phyloP scores from a whole-genome alignment of 2,797 vertebrate species.

The Chelonia mydas region DNA sequence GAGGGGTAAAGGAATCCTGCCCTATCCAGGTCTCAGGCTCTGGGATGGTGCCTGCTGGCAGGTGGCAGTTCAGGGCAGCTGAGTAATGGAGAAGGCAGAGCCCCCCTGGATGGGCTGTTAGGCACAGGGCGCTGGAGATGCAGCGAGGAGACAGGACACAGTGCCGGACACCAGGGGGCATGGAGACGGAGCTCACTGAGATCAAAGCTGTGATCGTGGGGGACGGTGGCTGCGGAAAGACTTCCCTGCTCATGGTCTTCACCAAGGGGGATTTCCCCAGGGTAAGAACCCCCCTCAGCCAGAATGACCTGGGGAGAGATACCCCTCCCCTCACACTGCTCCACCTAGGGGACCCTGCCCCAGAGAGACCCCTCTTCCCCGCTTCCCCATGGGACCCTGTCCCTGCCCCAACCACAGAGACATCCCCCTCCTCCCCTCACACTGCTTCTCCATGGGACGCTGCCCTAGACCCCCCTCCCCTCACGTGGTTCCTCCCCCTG shows the following conservation, averaged over 20 bases:
- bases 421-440: neutral
- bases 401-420: neutral
- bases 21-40: neutral
- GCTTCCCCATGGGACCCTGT: neutral
- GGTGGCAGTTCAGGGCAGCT: neutral
- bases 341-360: neutral
- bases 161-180: neutral
- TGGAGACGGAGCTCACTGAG: neutral
- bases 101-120: neutral
- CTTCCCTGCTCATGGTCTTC: slow-evolving; percentile 79
- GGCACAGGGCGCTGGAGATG: neutral
- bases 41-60: neutral
- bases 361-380: neutral
- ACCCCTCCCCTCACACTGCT: neutral
- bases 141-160: neutral
- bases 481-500: neutral
- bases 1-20: neutral
- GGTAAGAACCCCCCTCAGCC: slow-evolving; percentile 37
- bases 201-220: slow-evolving; percentile 80
- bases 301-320: too few relatives aligned
- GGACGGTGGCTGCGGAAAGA: slow-evolving; percentile 83
- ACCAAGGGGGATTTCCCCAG: slow-evolving; percentile 75
- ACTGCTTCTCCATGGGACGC: neutral
- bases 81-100: neutral
- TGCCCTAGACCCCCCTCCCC: neutral